Evolutionary conservation across 2,888 invertebrate species (phyloP).

Genomic region (Lasioglossum morio): DNA sequence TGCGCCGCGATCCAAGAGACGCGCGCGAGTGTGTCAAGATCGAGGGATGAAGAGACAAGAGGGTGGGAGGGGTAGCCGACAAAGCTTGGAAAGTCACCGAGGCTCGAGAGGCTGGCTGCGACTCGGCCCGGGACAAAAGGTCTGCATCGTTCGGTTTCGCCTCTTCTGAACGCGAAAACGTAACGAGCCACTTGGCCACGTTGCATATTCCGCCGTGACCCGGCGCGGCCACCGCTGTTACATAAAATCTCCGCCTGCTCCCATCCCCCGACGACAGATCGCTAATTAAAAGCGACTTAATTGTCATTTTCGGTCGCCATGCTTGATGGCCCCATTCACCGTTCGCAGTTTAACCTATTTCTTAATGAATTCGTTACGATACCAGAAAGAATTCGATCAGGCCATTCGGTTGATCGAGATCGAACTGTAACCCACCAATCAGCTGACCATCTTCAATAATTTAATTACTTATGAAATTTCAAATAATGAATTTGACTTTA

Average conservation of each 20-base stretch:
- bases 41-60: background rate
- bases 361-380: background rate
- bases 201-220: slow-evolving; percentile 69
- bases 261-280: slow-evolving; percentile 24
- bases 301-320: slow-evolving; percentile 34
- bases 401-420: no score
- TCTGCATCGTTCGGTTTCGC: slow-evolving; percentile 62
- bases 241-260: slow-evolving; percentile 45
- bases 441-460: no score
- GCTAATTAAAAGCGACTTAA: slow-evolving; percentile 64
- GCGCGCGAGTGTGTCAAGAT: slow-evolving; percentile 43
- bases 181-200: slow-evolving; percentile 75
- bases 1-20: background rate
- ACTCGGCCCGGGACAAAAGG: slow-evolving; percentile 33
- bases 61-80: slow-evolving; percentile 21
- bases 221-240: slow-evolving; percentile 47
- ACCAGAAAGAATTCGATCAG: no score
- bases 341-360: background rate
- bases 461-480: no score
- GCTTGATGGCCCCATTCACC: background rate
- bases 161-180: slow-evolving; percentile 64
- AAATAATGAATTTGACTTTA: no score
- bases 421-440: no score
- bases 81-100: slow-evolving; percentile 46
- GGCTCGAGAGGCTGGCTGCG: slow-evolving; percentile 30